Percentiles rank a stretch among this genome's conserved stretches.
Conservation (phyloP, 2,113 vertebrate species). For the Rhagologus leucostigma region DNA sequence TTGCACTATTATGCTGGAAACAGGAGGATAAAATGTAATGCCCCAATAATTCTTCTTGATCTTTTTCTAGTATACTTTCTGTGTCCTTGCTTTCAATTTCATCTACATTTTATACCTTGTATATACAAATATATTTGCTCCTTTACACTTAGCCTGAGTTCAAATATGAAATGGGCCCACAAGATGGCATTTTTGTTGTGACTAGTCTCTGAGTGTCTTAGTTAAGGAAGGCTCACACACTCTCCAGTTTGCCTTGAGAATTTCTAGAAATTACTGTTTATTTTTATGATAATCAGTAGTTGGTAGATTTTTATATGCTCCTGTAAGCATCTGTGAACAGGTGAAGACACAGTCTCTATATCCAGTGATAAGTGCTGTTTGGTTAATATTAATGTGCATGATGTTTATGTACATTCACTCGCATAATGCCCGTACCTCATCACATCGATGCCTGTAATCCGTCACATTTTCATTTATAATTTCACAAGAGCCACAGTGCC, state of each 20-base stretch:
- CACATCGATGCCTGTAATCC: not conserved
- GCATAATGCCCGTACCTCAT: not conserved
- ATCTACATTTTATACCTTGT: not conserved
- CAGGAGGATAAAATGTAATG: not conserved
- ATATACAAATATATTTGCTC: not conserved
- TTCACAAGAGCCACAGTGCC: not conserved
- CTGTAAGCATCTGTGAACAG: not conserved
- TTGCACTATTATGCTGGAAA: not conserved
- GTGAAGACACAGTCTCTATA: not conserved
- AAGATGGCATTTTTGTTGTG: not conserved
- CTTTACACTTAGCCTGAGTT: not conserved
- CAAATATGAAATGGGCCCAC: not conserved
- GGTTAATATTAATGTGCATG: not conserved
- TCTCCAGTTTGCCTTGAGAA: not conserved
- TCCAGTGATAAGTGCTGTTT: not conserved
- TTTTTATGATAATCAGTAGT: not conserved
- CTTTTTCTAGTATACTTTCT: not conserved
- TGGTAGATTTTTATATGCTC: not conserved
- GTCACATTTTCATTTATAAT: not conserved
- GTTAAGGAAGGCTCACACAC: not conserved
- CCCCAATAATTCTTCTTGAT: not conserved
- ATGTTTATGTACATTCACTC: not conserved
- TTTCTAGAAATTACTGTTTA: not conserved
- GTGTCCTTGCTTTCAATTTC: not conserved
- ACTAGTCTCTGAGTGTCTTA: not conserved